Base-by-base conservation (phyloP, 2,888 invertebrate species). In the Oxycera nigricornis region DNA sequence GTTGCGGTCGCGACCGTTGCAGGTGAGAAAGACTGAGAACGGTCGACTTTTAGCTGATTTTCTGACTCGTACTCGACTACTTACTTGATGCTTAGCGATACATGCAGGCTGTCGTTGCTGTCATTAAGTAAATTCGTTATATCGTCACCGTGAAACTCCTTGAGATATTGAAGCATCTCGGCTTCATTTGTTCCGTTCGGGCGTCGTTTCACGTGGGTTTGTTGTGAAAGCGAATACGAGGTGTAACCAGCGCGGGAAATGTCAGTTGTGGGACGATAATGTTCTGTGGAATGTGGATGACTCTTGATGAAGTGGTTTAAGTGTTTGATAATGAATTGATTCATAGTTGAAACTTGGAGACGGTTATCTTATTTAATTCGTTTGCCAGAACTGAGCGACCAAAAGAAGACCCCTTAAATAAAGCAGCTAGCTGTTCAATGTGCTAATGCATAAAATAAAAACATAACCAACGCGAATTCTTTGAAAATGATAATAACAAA, bases 81-180 rank as follows among this genome's bases (percentile, higher is more conserved):
- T 88, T 87, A 93, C 94, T 92, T 91, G 67, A 94, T 88, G 81
- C 88, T 88, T 65, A 94, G 86, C 46, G 89, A 88, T 80, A 88
- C 92, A 82, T 91, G 90, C 72, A 89, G 88, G 57, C 88, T 84
- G 72, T 85, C 86, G 82, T 93, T 90, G 3, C 82, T 82, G 78
- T 88, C 86, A 76, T 88, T 85, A 78, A 94, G 83, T 79, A 94
- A 90, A 76, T 87, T 83, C 6, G 89, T 78, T 74, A 93, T 84
- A 75, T 92, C 91, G 73, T 88, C 83, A 76, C 86, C 81, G 82
- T 93, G 92, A 79, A 89, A 87, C 75, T 88, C 84, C 26, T 89
- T 78, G 76, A 91, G 83, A 85, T 91, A 92, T 70, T 89, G 87
- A 78, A 83, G 80, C 74, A 85, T 76, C 35, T 67, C 39, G 6